Evolutionary conservation across 2,797 vertebrate species (phyloP).

Genomic region (Neomorphus geoffroyi): DNA sequence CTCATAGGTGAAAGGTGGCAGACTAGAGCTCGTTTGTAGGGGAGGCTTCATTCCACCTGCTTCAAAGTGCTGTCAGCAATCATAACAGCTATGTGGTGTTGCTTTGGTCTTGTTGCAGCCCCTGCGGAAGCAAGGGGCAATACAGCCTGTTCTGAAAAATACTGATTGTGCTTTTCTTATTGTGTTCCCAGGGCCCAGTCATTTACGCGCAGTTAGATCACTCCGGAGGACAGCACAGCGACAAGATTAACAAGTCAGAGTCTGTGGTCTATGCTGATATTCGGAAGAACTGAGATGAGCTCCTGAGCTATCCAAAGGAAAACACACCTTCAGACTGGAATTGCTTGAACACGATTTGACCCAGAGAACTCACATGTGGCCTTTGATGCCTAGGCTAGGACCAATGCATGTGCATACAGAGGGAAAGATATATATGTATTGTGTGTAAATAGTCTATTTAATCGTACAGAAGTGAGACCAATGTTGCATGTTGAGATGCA

Average conservation of each 20-base stretch:
- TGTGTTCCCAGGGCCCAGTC: conserved; percentile 84
- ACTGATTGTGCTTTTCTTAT: not conserved
- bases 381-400: conserved; percentile 70
- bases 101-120: not conserved
- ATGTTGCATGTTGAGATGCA: conserved; percentile 70
- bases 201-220: conserved; percentile 95
- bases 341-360: conserved; percentile 43
- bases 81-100: conserved; percentile 1
- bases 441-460: conserved; percentile 79
- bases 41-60: conserved; percentile 32
- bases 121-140: not conserved
- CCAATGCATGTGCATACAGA: conserved; percentile 70
- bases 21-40: conserved; percentile 33
- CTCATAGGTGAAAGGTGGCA: conserved; percentile 36
- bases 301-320: conserved; percentile 35
- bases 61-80: not conserved
- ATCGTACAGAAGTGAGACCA: conserved; percentile 68
- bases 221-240: conserved; percentile 86
- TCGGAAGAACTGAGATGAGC: conserved; percentile 87
- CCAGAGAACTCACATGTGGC: conserved; percentile 69
- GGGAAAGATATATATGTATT: conserved; percentile 68
- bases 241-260: conserved; percentile 94
- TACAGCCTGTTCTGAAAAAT: not conserved
- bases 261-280: conserved; percentile 96
- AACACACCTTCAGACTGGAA: conserved; percentile 63